Evolutionary conservation across 1,140 invertebrate species (phyloP).

Genomic region (Melanaphis sacchari): DNA sequence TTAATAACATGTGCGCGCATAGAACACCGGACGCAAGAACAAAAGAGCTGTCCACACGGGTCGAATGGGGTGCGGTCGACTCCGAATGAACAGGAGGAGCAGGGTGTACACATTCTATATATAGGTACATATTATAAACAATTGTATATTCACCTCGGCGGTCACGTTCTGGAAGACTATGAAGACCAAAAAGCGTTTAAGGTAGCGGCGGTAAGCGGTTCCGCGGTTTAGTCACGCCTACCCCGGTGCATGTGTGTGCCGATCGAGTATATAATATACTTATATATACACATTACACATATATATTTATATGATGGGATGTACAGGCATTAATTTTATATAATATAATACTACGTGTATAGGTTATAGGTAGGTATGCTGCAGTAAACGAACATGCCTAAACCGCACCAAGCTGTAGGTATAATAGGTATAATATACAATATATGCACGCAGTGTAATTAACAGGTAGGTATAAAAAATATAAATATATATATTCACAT

Average conservation of each 20-base stretch:
- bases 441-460: not conserved
- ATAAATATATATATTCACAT: not conserved
- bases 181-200: conserved; percentile 42
- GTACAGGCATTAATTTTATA: not conserved
- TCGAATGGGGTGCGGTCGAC: not conserved
- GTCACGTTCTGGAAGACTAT: not conserved
- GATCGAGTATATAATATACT: not conserved
- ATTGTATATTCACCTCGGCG: not conserved
- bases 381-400: not conserved
- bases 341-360: not conserved
- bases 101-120: not conserved
- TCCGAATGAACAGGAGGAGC: not conserved
- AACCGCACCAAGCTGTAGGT: not conserved
- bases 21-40: not conserved
- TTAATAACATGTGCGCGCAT: not conserved
- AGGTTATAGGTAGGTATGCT: not conserved
- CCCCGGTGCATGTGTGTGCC: not conserved
- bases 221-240: conserved; percentile 49
- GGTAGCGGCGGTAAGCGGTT: conserved; percentile 51
- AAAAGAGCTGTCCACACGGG: not conserved
- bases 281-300: not conserved
- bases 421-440: not conserved
- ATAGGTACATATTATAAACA: not conserved
- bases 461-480: not conserved
- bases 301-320: not conserved